Percentiles rank a stretch among this genome's conserved stretches.
Evolutionary conservation across 2,797 vertebrate genomes (phyloP).

Genomic region (Chelidonichthys spinosus): DNA sequence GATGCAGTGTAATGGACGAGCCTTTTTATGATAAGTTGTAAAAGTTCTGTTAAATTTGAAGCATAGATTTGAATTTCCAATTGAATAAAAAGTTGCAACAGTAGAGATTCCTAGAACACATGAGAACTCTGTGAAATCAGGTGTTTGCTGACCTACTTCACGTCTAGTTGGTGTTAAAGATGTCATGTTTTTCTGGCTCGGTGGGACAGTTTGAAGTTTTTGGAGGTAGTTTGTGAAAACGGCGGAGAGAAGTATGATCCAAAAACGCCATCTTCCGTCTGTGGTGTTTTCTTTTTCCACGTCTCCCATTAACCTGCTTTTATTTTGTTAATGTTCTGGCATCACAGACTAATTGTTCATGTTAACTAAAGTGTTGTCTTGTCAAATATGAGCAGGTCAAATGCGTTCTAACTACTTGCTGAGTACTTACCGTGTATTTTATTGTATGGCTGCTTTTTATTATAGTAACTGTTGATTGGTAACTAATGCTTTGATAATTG

Average conservation of each 20-base stretch:
- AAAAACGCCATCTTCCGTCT: constrained; percentile 11
- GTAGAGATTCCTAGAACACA: constrained; percentile 18
- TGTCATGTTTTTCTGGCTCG: neutral
- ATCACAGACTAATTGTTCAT: neutral
- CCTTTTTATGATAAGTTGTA: neutral
- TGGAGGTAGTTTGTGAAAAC: neutral
- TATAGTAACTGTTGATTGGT: neutral
- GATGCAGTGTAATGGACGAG: neutral
- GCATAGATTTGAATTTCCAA: constrained; percentile 2
- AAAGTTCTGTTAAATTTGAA: constrained; percentile 5
- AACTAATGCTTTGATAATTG: neutral
- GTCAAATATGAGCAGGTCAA: neutral
- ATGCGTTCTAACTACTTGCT: neutral
- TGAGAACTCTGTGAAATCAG: constrained; percentile 17
- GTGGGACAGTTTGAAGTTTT: neutral
- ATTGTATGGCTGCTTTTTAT: neutral
- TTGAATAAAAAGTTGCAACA: constrained; percentile 1
- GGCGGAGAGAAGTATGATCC: neutral
- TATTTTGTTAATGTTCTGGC: neutral
- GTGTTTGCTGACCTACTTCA: constrained; percentile 65
- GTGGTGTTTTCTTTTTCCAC: constrained; percentile 5
- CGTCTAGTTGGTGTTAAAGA: constrained; percentile 25
- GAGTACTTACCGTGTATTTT: neutral
- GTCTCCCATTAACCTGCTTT: neutral
- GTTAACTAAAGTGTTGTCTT: neutral